Conservation (phyloP, 2,113 vertebrate genomes). For the Rhabdomys dilectus region DNA sequence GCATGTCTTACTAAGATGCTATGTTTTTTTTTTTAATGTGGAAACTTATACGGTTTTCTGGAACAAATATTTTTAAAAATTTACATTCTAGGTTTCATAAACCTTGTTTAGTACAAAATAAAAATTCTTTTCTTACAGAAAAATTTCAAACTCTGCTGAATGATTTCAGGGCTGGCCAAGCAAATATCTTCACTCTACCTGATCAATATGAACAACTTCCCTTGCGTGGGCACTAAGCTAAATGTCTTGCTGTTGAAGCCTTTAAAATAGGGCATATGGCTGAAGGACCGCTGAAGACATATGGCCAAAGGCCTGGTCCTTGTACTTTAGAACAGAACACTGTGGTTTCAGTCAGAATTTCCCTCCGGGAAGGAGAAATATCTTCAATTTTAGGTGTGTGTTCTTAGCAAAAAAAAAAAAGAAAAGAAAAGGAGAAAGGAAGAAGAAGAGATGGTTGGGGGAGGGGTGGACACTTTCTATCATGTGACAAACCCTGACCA, state of each 20-base stretch:
- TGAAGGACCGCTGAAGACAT: background rate
- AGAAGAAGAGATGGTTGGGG: background rate
- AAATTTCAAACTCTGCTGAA: constrained; percentile 1
- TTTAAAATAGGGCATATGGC: background rate
- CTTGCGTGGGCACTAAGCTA: background rate
- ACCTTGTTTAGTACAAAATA: background rate
- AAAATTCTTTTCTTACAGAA: background rate
- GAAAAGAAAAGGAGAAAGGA: accelerated
- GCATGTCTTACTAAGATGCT: background rate
- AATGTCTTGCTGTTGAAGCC: background rate
- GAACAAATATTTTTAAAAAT: background rate
- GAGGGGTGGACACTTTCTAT: background rate
- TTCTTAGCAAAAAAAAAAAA: background rate
- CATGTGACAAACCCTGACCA: background rate
- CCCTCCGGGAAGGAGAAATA: background rate
- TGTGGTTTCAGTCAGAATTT: constrained; percentile 12
- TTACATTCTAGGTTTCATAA: constrained; percentile 3
- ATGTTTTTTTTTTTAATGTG: background rate
- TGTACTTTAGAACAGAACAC: constrained; percentile 2
- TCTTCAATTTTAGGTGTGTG: constrained; percentile 3
- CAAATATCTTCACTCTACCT: constrained; percentile 28
- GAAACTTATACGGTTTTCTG: constrained; percentile 15
- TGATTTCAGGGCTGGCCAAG: background rate
- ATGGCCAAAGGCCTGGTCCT: background rate
- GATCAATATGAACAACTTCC: background rate